Evolutionary conservation across 2,888 invertebrate species (phyloP).

Genomic region (Calameuta filiformis): DNA sequence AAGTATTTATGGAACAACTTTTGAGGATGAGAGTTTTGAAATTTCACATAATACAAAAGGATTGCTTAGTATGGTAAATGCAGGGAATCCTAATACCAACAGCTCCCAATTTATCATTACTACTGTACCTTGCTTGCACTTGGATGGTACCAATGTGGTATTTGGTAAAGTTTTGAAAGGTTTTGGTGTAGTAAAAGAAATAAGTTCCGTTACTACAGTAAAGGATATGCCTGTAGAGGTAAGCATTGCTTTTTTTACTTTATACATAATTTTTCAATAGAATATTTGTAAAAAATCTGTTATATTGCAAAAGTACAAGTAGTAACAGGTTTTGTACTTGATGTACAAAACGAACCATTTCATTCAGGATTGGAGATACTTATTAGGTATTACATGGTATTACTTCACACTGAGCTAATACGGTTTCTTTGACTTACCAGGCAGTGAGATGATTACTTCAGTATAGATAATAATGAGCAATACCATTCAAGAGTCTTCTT

Average conservation of each 20-base stretch:
- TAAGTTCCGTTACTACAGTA: constrained; percentile 73
- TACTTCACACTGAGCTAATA: not conserved
- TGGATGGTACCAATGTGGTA: constrained; percentile 85
- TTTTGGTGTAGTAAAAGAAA: constrained; percentile 76
- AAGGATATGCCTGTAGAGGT: constrained; percentile 74
- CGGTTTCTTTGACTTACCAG: not conserved
- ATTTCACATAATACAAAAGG: constrained; percentile 74
- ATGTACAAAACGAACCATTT: not conserved
- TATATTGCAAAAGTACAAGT: not conserved
- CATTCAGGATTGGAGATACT: not conserved
- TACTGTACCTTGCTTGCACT: constrained; percentile 78
- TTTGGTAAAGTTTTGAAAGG: constrained; percentile 86
- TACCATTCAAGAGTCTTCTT: not conserved
- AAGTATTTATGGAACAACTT: constrained; percentile 91
- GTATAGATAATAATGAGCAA: not conserved
- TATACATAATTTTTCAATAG: not conserved
- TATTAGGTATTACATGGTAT: not conserved
- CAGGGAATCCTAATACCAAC: constrained; percentile 83
- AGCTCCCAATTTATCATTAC: constrained; percentile 96
- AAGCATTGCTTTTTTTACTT: constrained; percentile 44
- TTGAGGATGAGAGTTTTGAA: constrained; percentile 90
- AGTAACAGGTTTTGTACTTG: not conserved
- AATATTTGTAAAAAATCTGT: not conserved
- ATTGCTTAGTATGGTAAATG: constrained; percentile 83
- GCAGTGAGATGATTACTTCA: not conserved